Evolutionary conservation across 2,888 invertebrate genomes (phyloP).

Genomic region (Orchesellides sinensis): DNA sequence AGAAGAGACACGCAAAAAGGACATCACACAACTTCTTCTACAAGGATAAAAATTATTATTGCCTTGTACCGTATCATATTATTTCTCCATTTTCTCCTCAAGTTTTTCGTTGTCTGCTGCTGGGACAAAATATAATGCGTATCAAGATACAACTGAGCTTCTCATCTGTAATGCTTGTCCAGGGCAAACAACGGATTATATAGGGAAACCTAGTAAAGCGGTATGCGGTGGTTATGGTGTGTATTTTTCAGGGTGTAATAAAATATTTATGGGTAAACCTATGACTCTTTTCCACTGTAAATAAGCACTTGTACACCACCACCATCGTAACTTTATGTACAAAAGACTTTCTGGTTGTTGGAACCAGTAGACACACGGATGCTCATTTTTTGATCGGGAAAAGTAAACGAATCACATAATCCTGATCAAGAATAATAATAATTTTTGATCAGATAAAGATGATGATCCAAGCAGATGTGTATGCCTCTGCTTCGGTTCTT

Average conservation of each 20-base stretch:
- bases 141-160: too few species aligned
- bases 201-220: too few species aligned
- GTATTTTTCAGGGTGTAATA: conserved; percentile 39
- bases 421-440: conserved; percentile 13
- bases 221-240: conserved; percentile 3
- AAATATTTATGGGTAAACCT: conserved; percentile 45
- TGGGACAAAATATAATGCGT: conserved; percentile 1
- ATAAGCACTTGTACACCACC: conserved; percentile 41
- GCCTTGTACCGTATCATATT: too few species aligned
- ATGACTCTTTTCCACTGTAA: conserved; percentile 47
- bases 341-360: neutral
- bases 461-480: conserved; percentile 1
- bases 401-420: conserved; percentile 2
- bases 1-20: neutral
- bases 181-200: too few species aligned
- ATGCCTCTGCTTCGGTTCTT: neutral
- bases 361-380: neutral
- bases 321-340: too few species aligned
- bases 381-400: neutral
- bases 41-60: conserved; percentile 38
- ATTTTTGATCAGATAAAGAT: conserved; percentile 4
- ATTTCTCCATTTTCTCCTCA: too few species aligned
- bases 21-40: neutral
- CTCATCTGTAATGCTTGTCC: too few species aligned
- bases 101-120: neutral